Base-by-base conservation (phyloP, 1,140 invertebrate genomes). In the Paralvinella palmiformis region DNA sequence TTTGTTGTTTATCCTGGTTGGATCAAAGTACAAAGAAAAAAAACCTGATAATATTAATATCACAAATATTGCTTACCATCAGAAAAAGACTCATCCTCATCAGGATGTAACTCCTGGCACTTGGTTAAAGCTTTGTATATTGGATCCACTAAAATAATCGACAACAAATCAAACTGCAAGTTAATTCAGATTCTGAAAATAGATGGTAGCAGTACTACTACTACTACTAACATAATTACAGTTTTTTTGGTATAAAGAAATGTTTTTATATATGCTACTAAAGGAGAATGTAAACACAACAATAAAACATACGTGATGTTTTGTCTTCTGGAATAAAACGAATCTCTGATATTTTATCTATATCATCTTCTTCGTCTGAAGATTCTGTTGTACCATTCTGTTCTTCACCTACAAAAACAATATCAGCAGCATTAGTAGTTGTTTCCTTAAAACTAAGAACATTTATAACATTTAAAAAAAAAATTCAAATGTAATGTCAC, bases 71-170 rank as follows among this genome's bases (percentile, higher is more conserved):
- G 33, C 37, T 2, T 59, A 64, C 55, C 75, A 59, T 84, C 84
- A 35, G 83, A 82, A 69, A 82, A 76, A 66, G 79, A 82, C 37
- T 86, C 84, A 66, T 85, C 77, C 62, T 84, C 81, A 75, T 87
- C 86, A 31, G 86, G 87, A 80, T 88, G 85, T 31, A 88, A 78
- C 32, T 84, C 84, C 76, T 89, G 88, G 72, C 88, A 89, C 31
- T 85, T 78, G 66, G 80, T 85, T 82, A 90, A 85, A n/a, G 87
- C 86, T 69, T 85, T 75, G 76, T 86, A 90, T 82, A 89, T 86
- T 27, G 77, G 72, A 59, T 86, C 82, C 69, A 90, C 76, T 79
- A 70, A 6, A 75, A 75, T 27, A 50, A 65, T 45, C 44, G 64
- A 66, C 27, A 57, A 15, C 6, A 7, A 17, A 3, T 33, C 7